Conservation (phyloP, 1,140 invertebrate species). For the Zeugodacus cucurbitae region DNA sequence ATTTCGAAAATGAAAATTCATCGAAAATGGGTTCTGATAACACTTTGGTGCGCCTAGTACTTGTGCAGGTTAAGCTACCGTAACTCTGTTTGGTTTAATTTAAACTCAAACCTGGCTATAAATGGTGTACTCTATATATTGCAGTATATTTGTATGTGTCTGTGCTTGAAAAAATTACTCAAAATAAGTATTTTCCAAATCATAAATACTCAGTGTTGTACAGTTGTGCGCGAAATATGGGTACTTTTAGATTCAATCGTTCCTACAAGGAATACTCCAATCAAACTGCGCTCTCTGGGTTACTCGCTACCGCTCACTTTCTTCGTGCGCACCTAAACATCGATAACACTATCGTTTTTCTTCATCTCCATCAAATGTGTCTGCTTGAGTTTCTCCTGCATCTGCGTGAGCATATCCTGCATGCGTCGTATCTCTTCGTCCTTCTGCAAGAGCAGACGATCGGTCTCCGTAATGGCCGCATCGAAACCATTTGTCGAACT, state of each 20-base stretch:
- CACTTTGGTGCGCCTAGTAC: not conserved
- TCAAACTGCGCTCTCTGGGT: not conserved
- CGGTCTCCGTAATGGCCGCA: slow-evolving; percentile 84
- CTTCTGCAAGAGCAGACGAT: slow-evolving; percentile 87
- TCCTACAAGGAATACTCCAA: not conserved
- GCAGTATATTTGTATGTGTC: not conserved
- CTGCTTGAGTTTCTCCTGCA: slow-evolving; percentile 95
- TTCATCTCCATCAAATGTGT: slow-evolving; percentile 73
- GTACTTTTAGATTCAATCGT: not conserved
- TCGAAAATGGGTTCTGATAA: too few species aligned
- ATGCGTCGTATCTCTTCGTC: slow-evolving; percentile 95
- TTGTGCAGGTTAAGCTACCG: not conserved
- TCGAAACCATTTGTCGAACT: slow-evolving; percentile 77
- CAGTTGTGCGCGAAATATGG: not conserved
- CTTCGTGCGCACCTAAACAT: slow-evolving; percentile 70
- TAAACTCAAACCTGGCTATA: not conserved
- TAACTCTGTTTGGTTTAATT: not conserved
- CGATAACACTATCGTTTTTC: slow-evolving; percentile 84
- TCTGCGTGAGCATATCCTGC: slow-evolving; percentile 96
- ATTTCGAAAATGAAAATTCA: not conserved
- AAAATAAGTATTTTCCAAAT: not conserved
- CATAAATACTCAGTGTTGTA: not conserved
- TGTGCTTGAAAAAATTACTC: not conserved
- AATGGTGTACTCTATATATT: not conserved
- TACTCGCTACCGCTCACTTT: too few species aligned